Conservation (phyloP, 2,797 vertebrate genomes). For the Hydrophis major region DNA sequence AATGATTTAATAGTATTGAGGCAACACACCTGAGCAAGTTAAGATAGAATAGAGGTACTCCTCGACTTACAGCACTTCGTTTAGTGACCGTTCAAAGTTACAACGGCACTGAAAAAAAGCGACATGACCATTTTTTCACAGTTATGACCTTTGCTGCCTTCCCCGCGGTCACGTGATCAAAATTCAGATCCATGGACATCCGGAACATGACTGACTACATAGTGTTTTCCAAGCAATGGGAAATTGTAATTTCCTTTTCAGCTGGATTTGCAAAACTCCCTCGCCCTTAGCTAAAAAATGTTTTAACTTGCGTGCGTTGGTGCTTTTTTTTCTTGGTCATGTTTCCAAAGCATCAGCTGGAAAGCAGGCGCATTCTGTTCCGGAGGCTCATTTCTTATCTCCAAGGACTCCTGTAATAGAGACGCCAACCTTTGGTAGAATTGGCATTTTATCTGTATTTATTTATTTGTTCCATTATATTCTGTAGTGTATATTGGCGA, state of each 20-base stretch:
- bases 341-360: not conserved
- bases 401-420: no score
- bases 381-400: not conserved
- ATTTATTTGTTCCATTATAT: no score
- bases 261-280: not conserved
- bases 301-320: not conserved
- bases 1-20: not conserved
- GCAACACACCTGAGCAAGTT: not conserved
- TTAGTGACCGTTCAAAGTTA: no score
- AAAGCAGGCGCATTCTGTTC: not conserved
- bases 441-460: not conserved
- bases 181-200: no score
- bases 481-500: no score
- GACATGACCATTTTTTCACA: no score
- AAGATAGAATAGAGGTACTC: not conserved
- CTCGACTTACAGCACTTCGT: no score
- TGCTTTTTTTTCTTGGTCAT: not conserved
- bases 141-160: no score
- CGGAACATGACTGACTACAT: not conserved
- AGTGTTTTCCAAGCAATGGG: not conserved
- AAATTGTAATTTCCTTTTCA: not conserved
- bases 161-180: no score
- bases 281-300: not conserved
- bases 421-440: not conserved
- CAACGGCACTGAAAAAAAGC: no score